Conservation (phyloP, 2,797 vertebrate species). For the Cyprinella venusta region DNA sequence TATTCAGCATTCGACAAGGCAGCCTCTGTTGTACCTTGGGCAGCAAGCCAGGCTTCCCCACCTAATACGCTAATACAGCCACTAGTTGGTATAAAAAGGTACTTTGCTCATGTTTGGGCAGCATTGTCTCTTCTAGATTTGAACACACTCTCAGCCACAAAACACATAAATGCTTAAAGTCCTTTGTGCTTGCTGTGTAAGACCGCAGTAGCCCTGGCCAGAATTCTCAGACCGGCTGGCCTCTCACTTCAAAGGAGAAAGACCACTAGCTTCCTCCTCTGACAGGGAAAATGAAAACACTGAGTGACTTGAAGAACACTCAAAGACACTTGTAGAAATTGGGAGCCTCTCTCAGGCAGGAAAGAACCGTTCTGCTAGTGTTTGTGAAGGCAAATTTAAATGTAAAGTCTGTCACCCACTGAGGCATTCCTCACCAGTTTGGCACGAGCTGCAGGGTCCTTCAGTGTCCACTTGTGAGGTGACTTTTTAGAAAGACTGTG, state of each 20-base stretch:
- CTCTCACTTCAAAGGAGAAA: slow-evolving; percentile 54
- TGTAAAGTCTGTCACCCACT: slow-evolving; percentile 29
- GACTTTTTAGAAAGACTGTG: slow-evolving; percentile 43
- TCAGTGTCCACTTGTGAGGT: slow-evolving; percentile 43
- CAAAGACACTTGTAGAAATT: slow-evolving; percentile 38
- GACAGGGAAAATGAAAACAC: slow-evolving; percentile 38
- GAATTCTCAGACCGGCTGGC: slow-evolving; percentile 41
- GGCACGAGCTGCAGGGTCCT: slow-evolving; percentile 41
- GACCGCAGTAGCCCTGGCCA: slow-evolving; percentile 20
- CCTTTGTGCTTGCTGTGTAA: slow-evolving; percentile 52
- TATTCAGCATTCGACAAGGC: slow-evolving; percentile 88
- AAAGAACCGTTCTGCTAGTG: slow-evolving; percentile 42
- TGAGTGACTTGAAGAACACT: slow-evolving; percentile 42
- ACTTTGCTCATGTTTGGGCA: slow-evolving; percentile 56
- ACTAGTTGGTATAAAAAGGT: slow-evolving; percentile 71
- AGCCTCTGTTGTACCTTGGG: slow-evolving; percentile 87
- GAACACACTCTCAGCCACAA: slow-evolving; percentile 42
- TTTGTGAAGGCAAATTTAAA: slow-evolving; percentile 48
- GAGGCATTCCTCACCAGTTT: slow-evolving; percentile 53
- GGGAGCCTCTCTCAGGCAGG: slow-evolving; percentile 32
- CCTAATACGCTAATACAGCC: slow-evolving; percentile 76
- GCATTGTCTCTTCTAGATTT: slow-evolving; percentile 54
- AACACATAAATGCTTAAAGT: slow-evolving; percentile 50
- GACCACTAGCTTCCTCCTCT: slow-evolving; percentile 36
- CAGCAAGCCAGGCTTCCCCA: slow-evolving; percentile 80